Evolutionary conservation across 2,797 vertebrate species (phyloP).

Genomic region (Denticeps clupeoides): DNA sequence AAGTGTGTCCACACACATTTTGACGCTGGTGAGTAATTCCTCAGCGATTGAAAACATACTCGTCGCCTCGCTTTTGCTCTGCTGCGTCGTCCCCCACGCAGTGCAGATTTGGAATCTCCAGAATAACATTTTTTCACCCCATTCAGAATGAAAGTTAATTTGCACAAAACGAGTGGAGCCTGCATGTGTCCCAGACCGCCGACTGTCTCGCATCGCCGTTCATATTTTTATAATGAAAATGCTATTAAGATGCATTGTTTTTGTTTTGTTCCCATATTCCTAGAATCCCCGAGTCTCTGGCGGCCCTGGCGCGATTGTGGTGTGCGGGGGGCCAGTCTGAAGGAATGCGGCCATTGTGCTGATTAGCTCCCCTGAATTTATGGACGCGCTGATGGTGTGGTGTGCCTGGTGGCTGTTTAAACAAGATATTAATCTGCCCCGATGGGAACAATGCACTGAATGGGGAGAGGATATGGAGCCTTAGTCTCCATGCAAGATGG

Average conservation of each 20-base stretch:
- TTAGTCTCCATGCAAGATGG: conserved; percentile 42
- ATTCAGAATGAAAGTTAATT: too few species aligned
- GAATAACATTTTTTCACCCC: too few species aligned
- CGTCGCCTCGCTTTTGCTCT: too few species aligned
- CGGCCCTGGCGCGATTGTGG: conserved; percentile 44
- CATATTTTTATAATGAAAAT: not conserved
- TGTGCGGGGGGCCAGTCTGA: conserved; percentile 47
- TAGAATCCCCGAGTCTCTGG: conserved; percentile 42
- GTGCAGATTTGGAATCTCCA: too few species aligned
- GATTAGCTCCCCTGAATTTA: conserved; percentile 65
- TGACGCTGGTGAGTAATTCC: too few species aligned
- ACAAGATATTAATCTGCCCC: conserved; percentile 71
- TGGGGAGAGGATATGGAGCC: conserved; percentile 61
- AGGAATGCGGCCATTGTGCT: conserved; percentile 71
- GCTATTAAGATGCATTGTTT: not conserved
- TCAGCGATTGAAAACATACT: too few species aligned
- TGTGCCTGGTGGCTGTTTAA: conserved; percentile 67
- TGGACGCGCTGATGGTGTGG: conserved; percentile 49
- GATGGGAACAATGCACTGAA: conserved; percentile 60
- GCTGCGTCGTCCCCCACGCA: too few species aligned
- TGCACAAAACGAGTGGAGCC: conserved; percentile 7
- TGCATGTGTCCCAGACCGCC: conserved; percentile 22
- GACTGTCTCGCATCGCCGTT: not conserved
- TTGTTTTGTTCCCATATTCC: conserved; percentile 24
- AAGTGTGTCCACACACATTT: too few species aligned